A percentile compares a stretch with the other conserved stretches of the same genome.
These are phyloP conservation scores for Callinectes sapidus DNA, from an alignment of 2,888 invertebrate species.

Conservation along the genomic window DNA sequence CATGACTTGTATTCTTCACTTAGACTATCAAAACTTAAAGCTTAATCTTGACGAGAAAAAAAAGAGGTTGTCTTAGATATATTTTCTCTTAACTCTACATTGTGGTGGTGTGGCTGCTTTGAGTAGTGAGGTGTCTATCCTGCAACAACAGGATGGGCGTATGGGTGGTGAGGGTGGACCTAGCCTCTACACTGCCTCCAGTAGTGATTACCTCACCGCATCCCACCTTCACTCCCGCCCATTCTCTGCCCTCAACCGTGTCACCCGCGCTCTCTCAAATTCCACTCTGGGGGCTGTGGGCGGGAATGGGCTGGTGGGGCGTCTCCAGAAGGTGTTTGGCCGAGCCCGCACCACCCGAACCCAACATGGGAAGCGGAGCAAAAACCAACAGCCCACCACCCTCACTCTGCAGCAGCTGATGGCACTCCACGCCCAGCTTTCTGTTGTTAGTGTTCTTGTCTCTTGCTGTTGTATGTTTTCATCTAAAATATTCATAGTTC, in stretches of 20 bases:
- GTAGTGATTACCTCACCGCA: constrained; percentile 63
- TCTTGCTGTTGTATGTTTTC: background rate
- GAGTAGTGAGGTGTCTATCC: background rate
- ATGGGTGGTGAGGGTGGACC: constrained; percentile 43
- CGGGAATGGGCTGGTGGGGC: constrained; percentile 44
- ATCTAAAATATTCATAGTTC: background rate
- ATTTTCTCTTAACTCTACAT: background rate
- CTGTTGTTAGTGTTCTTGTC: constrained; percentile 58
- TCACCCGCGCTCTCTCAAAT: constrained; percentile 67
- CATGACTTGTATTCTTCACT: background rate
- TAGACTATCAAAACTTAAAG: background rate
- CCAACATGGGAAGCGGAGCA: constrained; percentile 34
- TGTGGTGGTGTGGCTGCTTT: background rate
- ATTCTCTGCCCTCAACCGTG: constrained; percentile 67
- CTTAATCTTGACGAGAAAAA: background rate
- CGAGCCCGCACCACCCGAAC: constrained; percentile 11
- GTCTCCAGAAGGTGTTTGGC: constrained; percentile 53
- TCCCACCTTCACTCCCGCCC: constrained; percentile 51
- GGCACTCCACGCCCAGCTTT: constrained; percentile 70
- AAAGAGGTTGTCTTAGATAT: background rate
- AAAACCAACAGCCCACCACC: constrained; percentile 50
- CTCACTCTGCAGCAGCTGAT: constrained; percentile 71
- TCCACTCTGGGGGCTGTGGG: constrained; percentile 50
- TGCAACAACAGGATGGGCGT: constrained; percentile 42
- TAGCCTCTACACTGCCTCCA: constrained; percentile 52